Base-by-base conservation (phyloP, 2,888 invertebrate genomes). In the Eilema caniola region DNA sequence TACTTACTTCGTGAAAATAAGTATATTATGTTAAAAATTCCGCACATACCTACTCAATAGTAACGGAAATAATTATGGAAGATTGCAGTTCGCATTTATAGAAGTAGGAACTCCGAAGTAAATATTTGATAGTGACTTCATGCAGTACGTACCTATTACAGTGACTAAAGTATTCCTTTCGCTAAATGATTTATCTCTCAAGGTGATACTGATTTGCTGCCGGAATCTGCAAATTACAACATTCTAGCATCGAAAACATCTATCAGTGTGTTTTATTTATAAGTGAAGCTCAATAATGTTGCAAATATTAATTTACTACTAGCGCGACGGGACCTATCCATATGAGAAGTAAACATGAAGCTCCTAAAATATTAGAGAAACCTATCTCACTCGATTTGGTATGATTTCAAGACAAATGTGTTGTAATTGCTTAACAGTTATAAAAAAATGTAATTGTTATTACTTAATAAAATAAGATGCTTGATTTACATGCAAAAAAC, bases 41-140 rank as follows among this genome's bases (percentile, higher is more conserved):
- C 53, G 20, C n/a, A 53, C n/a, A 8, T 53, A 53, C n/a, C 53
- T n/a, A 53, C 53, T 53, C 2, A 8, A 53, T 53, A 53, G n/a
- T n/a, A 47, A 47, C 47, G 47, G 47, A n/a, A 53, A 53, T 53
- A 53, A 53, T n/a, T 53, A 53, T 53, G 53, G 53, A 53, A 53
- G 20, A 53, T 53, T 53, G 53, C 53, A n/a, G 53, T 53, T 20
- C 53, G 10, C 53, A 53, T 53, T 47, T 20, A n/a, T n/a, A 53
- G 53, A 10, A 53, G n/a, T 53, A 20, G 53, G 53, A 53, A 53
- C 53, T n/a, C n/a, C 8, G 5, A 53, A 53, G 10, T 2, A 53
- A 53, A 10, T 20, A 47, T 47, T 47, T 20, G 47, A 47, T 47
- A 20, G 14, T 41, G 41, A 16, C 3, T 41, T 41, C 16, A 16